Base-by-base conservation (phyloP, 2,113 vertebrate species). In the Hyla sarda region DNA sequence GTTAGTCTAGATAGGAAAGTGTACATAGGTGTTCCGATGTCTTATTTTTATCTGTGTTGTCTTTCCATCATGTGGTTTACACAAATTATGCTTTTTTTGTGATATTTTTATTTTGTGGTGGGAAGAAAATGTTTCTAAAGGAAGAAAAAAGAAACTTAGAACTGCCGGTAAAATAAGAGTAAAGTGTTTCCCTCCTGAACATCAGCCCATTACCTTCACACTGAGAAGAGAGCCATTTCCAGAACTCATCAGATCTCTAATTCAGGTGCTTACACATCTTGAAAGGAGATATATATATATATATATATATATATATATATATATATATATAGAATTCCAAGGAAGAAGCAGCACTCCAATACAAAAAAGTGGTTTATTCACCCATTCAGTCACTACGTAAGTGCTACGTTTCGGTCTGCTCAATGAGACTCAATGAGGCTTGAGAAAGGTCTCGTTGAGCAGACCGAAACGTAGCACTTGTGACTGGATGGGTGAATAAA, bases 21-120 rank as follows among this genome's bases (percentile, higher is more conserved):
- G n/a, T n/a, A n/a, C n/a, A n/a, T n/a, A n/a, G n/a, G n/a, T 56
- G 75, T 23, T 30, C 50, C 30, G 34, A 6, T 19, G 23, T 9
- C 48, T 34, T 54, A 10, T 78, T 78, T 78, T 78, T 78, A 34
- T 56, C 50, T 78, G 19, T 23, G 16, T 32, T 21, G 48, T 52
- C 7, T 78, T 56, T 78, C 19, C 48, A 76, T 4, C 7, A 0
- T 76, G 48, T 19, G 28, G 47, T 75, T 50, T 78, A 54, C 28
- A 12, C 48, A 25, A 23, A 54, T 73, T 54, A 56, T 34, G 30
- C 10, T 56, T 78, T 78, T 54, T 34, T 50, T 76, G 13, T 76
- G 47, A 52, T 77, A 77, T 77, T 77, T 77, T 77, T 54, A 21
- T 14, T 78, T 19, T 34, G 48, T 23, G 50, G 75, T 6, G 34